phyloP scores from a whole-genome alignment of 2,113 vertebrate genomes.

The Zosterops japonicus region DNA sequence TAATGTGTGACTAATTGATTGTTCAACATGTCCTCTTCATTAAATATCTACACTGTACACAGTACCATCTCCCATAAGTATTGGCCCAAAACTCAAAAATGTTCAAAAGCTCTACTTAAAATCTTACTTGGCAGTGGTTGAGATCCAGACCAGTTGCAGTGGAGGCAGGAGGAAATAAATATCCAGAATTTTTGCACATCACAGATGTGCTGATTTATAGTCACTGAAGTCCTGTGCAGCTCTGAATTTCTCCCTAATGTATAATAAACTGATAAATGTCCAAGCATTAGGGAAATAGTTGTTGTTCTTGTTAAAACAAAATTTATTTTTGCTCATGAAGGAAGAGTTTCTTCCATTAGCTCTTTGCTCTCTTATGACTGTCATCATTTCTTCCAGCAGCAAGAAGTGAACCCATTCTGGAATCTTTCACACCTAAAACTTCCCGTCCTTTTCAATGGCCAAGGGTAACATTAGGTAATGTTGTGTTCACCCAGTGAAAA shows the following conservation, averaged over 20 bases:
- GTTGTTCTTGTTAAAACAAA: constrained; percentile 19
- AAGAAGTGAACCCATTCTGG: constrained; percentile 74
- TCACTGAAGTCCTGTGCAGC: neutral
- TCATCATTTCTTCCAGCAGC: constrained; percentile 79
- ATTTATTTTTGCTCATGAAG: constrained; percentile 37
- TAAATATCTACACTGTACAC: neutral
- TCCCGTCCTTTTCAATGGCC: constrained; percentile 76
- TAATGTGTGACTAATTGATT: neutral
- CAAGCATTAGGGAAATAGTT: neutral
- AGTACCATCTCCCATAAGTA: neutral
- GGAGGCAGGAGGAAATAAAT: neutral
- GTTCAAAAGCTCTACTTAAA: neutral
- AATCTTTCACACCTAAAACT: constrained; percentile 77
- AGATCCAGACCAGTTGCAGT: neutral
- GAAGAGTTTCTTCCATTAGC: constrained; percentile 52
- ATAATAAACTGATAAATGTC: constrained; percentile 1
- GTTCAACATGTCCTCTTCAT: neutral
- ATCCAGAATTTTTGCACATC: neutral
- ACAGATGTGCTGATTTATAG: neutral
- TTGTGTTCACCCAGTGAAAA: constrained; percentile 65
- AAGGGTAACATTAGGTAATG: constrained; percentile 81
- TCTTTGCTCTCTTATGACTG: constrained; percentile 60
- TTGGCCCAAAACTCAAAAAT: neutral
- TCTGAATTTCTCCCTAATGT: constrained; percentile 15
- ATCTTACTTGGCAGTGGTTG: neutral